Percentiles rank a stretch among this genome's conserved stretches.
Conservation (phyloP, 2,113 vertebrate genomes). For the Poeciliopsis prolifica region DNA sequence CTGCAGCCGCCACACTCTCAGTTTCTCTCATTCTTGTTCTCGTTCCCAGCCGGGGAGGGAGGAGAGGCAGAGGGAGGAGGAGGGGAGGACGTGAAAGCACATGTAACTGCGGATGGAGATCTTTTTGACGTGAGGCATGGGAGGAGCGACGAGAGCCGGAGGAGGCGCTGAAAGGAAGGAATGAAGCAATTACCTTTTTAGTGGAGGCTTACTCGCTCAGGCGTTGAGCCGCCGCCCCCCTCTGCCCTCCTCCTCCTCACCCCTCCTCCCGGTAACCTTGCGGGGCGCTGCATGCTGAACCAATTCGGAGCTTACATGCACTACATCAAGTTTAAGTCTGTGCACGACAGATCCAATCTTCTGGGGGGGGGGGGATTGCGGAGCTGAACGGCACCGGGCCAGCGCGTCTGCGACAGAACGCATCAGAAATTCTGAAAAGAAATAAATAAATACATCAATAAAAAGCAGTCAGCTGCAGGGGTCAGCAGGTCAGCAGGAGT, state of each 20-base stretch:
- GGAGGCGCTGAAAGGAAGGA: conserved; percentile 45
- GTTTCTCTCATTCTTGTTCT: conserved; percentile 25
- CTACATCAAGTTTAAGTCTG: conserved; percentile 27
- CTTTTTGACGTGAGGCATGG: conserved; percentile 23
- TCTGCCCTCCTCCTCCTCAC: conserved; percentile 39
- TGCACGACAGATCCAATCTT: conserved; percentile 32
- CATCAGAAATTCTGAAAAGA: neutral
- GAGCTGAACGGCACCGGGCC: neutral
- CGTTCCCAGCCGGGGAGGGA: neutral
- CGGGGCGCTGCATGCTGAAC: conserved; percentile 28
- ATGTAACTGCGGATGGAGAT: conserved; percentile 55
- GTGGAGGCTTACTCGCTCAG: conserved; percentile 47
- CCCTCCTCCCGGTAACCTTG: conserved; percentile 51
- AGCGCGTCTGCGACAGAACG: neutral
- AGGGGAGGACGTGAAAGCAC: conserved; percentile 37
- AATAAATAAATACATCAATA: too few relatives aligned
- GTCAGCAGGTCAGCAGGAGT: neutral
- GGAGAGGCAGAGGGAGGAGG: conserved; percentile 5
- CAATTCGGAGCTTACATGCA: conserved; percentile 37
- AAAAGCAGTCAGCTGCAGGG: too few relatives aligned
- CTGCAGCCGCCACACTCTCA: conserved; percentile 32
- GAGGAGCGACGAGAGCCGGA: conserved; percentile 47
- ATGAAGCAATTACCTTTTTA: conserved; percentile 66
- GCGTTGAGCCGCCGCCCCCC: conserved; percentile 52
- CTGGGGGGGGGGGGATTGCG: conserved; percentile 11